These are phyloP conservation scores for Gila robusta DNA, from an alignment of 2,797 vertebrate species.

Conservation along the genomic window DNA sequence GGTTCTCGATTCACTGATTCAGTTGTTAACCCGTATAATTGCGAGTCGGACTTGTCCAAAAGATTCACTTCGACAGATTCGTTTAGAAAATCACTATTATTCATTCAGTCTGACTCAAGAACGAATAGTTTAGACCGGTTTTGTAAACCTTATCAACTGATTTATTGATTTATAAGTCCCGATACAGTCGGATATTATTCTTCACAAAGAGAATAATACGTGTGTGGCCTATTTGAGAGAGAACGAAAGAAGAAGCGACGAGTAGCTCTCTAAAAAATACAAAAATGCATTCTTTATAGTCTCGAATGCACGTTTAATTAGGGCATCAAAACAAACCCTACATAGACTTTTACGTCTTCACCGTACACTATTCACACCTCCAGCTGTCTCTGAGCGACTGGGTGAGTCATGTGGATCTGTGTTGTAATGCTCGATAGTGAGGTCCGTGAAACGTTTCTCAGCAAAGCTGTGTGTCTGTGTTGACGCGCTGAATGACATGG, in stretches of 20 bases:
- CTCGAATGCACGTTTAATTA: neutral
- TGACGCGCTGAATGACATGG: slow-evolving; percentile 74
- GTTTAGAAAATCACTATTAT: neutral
- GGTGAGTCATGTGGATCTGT: slow-evolving; percentile 65
- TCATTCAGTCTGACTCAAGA: neutral
- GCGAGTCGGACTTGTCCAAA: neutral
- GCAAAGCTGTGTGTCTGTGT: slow-evolving; percentile 70
- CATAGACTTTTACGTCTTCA: neutral
- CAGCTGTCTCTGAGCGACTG: slow-evolving; percentile 18
- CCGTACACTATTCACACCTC: slow-evolving; percentile 16
- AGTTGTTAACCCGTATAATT: neutral
- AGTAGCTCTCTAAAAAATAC: neutral
- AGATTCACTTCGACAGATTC: neutral
- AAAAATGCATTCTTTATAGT: neutral
- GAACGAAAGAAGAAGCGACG: neutral
- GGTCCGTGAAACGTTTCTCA: slow-evolving; percentile 61
- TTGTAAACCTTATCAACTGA: neutral
- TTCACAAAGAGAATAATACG: neutral
- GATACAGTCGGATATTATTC: neutral
- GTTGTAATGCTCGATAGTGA: slow-evolving; percentile 40
- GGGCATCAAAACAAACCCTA: slow-evolving; percentile 18
- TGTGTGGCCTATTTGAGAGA: neutral
- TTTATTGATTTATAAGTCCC: neutral
- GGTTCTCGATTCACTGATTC: neutral
- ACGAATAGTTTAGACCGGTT: neutral